Evolutionary conservation across 1,140 invertebrate genomes (phyloP), one percentile per base, ranked within the genome.

Genomic region (Battus philenor): DNA sequence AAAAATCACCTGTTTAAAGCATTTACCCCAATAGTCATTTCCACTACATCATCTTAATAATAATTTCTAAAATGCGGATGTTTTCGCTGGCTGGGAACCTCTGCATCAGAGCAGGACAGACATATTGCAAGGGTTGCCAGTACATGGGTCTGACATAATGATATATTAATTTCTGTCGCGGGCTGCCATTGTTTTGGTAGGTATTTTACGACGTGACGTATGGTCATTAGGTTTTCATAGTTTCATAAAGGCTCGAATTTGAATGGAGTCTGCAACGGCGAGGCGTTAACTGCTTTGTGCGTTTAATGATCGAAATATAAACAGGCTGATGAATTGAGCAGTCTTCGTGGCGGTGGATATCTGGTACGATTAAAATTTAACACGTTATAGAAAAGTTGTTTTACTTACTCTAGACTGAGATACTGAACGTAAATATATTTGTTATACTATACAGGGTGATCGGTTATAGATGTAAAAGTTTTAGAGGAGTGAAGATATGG

Each of bases 131-230:
- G 74, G 66, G 77, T 66, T 74, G 63, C 57, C 50, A 62, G 69
- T 81, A 86, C 79, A 81, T 87, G 85, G 76, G 63, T 73, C 73
- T 87, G 85, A 87, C 85, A 85, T 85, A 87, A 87, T 87, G 85
- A 87, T 87, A 84, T 87, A 87, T 87, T 87, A 87, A 87, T 87
- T 86, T 85, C 78, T 76, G 74, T 80, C 76, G 71, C 73, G 59
- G 52, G 68, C 78, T 67, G 53, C 73, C 58, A 79, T 83, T 83
- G 79, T 83, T 83, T 81, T 75, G 72, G 62, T 72, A 76, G 75
- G 77, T 83, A 76, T 83, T 83, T 83, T 79, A 77, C 77, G 73
- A 63, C 59, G 64, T 83, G 79, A 83, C 75, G 77, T 72, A 81
- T 81, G 77, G 76, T 81, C 79, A 83, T 83, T 83, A 83, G 52